Base-by-base conservation (phyloP, 2,888 invertebrate species). In the Hypolimnas misippus region DNA sequence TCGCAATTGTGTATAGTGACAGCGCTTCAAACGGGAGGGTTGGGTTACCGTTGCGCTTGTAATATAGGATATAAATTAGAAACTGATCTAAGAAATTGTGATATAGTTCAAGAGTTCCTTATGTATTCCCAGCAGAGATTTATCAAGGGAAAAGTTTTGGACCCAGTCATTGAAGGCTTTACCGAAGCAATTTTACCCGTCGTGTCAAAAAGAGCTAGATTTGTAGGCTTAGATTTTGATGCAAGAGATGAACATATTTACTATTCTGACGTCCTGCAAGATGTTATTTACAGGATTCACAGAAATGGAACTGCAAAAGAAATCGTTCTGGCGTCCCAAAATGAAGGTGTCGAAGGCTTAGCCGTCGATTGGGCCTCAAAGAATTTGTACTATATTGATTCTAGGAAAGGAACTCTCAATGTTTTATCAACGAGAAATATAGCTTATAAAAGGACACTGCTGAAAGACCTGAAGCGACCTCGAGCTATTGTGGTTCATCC, bases 401-500 rank as follows among this genome's bases (percentile, higher is more conserved):
- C 98, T 10, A 94, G 98, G 61, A 96, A 98, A 83, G 98, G 98
- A 67, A 98, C 98, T 0, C 89, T 99, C 0, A 98, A 98, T 77
- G 98, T 99, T 0, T 88, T 99, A 3, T 97, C 97, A 29, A 97
- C 98, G 0, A 93, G 96, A 62, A 97, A 98, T 76, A 95, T 98
- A 0, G 95, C 96, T 0, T 95, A 96, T 73, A 94, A 97, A 7
- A 93, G 98, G 73, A 97, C 97, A 0, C 84, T 99, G 38, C 84
- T 98, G 19, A 96, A 96, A 76, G 96, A 97, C 76, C 86, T 99
- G 25, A 98, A 98, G 79, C 94, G 98, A 65, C 99, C 99, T 0
- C 93, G 99, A 74, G 98, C 98, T 4, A 98, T 99, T 63, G 99
- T 98, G 0, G 97, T 99, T 0, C 98, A 99, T 87, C 99, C 99